phyloP scores from a whole-genome alignment of 2,797 vertebrate species.

The Cossypha caffra region DNA sequence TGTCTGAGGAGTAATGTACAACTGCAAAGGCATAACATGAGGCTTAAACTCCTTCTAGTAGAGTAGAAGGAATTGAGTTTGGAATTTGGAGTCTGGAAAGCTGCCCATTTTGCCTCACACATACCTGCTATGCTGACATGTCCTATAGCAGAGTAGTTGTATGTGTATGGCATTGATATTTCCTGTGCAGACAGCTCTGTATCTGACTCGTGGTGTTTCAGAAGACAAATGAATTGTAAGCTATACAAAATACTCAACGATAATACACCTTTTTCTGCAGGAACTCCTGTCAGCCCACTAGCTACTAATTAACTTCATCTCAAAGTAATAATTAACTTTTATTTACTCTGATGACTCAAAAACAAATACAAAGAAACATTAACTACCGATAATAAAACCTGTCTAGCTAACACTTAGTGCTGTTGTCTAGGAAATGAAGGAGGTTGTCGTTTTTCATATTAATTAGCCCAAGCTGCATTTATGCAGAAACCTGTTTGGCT shows the following conservation, averaged over 20 bases:
- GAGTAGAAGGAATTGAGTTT: background rate
- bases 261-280: background rate
- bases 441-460: background rate
- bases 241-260: background rate
- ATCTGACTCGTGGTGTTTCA: background rate
- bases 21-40: background rate
- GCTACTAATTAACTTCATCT: background rate
- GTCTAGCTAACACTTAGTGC: fast-evolving
- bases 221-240: background rate
- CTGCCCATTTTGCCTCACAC: background rate
- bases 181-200: background rate
- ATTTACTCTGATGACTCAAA: background rate
- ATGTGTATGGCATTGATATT: background rate
- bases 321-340: background rate
- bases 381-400: background rate
- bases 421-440: background rate
- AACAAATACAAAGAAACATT: background rate
- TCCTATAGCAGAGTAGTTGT: background rate
- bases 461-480: background rate
- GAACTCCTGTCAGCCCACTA: background rate
- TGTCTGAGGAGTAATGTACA: background rate
- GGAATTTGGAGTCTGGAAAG: background rate
- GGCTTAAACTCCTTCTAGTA: background rate
- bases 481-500: background rate
- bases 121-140: background rate